Conservation (phyloP, 2,797 vertebrate species). For the Pipistrellus nathusii region DNA sequence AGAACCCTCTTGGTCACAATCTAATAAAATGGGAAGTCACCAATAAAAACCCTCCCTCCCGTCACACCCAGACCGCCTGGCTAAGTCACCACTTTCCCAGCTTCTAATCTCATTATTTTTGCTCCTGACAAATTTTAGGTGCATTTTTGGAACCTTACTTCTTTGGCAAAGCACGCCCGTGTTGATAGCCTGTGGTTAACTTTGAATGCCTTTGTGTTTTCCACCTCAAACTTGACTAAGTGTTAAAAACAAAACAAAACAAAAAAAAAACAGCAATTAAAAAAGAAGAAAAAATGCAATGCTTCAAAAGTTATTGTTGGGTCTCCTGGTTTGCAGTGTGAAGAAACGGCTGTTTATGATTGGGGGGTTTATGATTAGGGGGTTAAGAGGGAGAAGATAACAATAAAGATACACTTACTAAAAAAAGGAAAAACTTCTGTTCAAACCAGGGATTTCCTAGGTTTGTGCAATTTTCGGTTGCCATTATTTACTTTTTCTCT, state of each 20-base stretch:
- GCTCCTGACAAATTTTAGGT: background rate
- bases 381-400: too few species aligned
- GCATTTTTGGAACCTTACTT: background rate
- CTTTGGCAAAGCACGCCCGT: fast-evolving
- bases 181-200: background rate
- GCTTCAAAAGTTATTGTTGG: too few species aligned
- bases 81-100: background rate
- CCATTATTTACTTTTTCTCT: background rate
- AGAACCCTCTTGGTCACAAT: background rate
- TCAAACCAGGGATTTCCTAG: background rate
- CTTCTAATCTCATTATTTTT: background rate
- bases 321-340: too few species aligned
- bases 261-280: background rate
- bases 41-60: fast-evolving
- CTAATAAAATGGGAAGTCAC: background rate
- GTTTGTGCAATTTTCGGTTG: background rate
- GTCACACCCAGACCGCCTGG: background rate
- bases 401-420: too few species aligned
- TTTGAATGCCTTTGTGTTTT: background rate
- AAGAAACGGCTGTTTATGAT: background rate
- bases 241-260: background rate
- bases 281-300: background rate
- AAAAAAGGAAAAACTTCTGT: too few species aligned
- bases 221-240: background rate
- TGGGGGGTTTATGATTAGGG: too few species aligned